phyloP scores from a whole-genome alignment of 2,888 invertebrate species.

The Subacronicta megacephala region DNA sequence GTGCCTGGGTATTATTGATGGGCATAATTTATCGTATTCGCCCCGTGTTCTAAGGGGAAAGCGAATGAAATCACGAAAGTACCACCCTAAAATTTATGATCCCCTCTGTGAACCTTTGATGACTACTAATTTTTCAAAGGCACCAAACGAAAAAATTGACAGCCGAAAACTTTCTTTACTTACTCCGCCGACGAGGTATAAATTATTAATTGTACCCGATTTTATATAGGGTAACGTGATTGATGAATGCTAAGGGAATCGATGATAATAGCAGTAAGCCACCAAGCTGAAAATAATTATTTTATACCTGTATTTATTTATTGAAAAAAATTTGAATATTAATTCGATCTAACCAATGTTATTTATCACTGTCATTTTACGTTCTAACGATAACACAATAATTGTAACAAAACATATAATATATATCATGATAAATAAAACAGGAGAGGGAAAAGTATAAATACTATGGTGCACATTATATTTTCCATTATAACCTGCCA shows the following conservation, averaged over 20 bases:
- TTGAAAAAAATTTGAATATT: too few relatives aligned
- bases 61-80: constrained; percentile 81
- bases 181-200: constrained; percentile 60
- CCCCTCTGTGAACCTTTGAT: constrained; percentile 76
- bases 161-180: constrained; percentile 64
- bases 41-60: constrained; percentile 80
- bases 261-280: constrained; percentile 51
- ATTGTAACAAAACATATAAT: too few relatives aligned
- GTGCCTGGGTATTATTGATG: constrained; percentile 83
- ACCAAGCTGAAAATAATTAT: constrained; percentile 31
- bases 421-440: too few relatives aligned
- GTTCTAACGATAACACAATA: too few relatives aligned
- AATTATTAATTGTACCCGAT: constrained; percentile 66
- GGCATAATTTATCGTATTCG: constrained; percentile 83
- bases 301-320: background rate
- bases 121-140: constrained; percentile 83
- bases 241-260: constrained; percentile 51
- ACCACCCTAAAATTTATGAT: constrained; percentile 83
- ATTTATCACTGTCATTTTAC: too few relatives aligned
- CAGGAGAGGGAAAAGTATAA: too few relatives aligned
- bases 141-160: constrained; percentile 67
- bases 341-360: too few relatives aligned
- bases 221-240: constrained; percentile 55
- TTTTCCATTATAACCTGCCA: too few relatives aligned
- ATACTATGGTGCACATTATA: too few relatives aligned